phyloP scores from a whole-genome alignment of 2,797 vertebrate species.

The Gallirallus australis region DNA sequence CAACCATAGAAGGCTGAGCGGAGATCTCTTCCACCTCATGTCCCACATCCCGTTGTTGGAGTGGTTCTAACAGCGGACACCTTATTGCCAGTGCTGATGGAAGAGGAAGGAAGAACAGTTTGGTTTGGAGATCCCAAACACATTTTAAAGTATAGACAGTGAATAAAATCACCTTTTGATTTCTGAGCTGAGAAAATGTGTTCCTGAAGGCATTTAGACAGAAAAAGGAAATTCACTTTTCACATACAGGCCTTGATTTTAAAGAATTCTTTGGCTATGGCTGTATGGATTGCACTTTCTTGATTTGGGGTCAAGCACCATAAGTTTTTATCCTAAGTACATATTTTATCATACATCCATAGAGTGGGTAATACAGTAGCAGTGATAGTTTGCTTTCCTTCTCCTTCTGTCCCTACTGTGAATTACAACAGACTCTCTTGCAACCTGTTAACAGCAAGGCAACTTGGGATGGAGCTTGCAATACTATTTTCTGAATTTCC shows the following conservation, averaged over 20 bases:
- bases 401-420: not conserved
- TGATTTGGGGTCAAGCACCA: not conserved
- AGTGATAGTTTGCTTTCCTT: not conserved
- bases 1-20: not conserved
- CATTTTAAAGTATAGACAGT: not conserved
- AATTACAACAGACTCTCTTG: not conserved
- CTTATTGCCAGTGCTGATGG: not conserved
- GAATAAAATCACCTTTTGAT: not conserved
- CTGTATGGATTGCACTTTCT: not conserved
- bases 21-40: not conserved
- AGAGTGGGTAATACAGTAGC: not conserved
- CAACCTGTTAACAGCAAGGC: not conserved
- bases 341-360: not conserved
- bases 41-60: not conserved
- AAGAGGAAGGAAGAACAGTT: not conserved
- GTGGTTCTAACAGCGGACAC: not conserved
- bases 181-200: not conserved
- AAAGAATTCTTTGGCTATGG: not conserved
- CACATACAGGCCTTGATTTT: not conserved
- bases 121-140: not conserved
- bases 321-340: not conserved
- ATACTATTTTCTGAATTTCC: not conserved
- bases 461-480: not conserved
- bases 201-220: not conserved
- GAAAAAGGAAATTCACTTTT: not conserved